Base-by-base conservation (phyloP, 2,113 vertebrate species). In the Thalassarche chlororhynchos region DNA sequence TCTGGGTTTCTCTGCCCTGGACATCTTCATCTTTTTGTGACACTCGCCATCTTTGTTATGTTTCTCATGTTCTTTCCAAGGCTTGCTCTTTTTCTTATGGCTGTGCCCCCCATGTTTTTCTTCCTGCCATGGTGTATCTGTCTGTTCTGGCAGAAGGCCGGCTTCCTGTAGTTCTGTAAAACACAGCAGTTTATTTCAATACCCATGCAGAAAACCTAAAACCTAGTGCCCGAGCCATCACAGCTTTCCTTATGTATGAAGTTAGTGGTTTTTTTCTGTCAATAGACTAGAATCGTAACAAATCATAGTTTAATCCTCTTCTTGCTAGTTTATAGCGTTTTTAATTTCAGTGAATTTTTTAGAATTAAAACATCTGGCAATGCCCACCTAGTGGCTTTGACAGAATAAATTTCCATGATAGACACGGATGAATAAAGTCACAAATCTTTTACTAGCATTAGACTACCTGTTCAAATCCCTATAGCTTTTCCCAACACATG, bases 91-190 rank as follows among this genome's bases (percentile, higher is more conserved):
- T 54, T n/a, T 92, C 80, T 77, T 96, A 46, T 17, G 83, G 58
- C 55, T 49, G 36, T 47, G 55, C 15, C 26, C 52, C 42, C 36
- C 58, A 2, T 46, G 74, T 55, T 77, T 68, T 13, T 70, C 66
- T 42, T 96, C 89, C 82, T 55, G 61, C 42, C 57, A 7, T 0
- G 38, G 66, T 60, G 58, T 91, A 87, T 95, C 89, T 17, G 94
- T 13, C 61, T 92, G 83, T 5, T 87, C 84, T 1, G 98, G 98
- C 61, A 98, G 91, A 47, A 98, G 94, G 24, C 98, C 98, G 10
- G 96, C 97, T 77, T 98, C 98, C 87, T 98, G 96, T 40, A 99
- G 97, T 62, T 98, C 98, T 99, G 96, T 24, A 97, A 98, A 95
- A 96, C 19, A 97, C 29, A 97, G 71, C 4, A 29, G 38, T 69